A percentile compares a stretch with the other conserved stretches of the same genome.
Conservation (phyloP, 2,888 invertebrate species). For the Campoplex nolae region DNA sequence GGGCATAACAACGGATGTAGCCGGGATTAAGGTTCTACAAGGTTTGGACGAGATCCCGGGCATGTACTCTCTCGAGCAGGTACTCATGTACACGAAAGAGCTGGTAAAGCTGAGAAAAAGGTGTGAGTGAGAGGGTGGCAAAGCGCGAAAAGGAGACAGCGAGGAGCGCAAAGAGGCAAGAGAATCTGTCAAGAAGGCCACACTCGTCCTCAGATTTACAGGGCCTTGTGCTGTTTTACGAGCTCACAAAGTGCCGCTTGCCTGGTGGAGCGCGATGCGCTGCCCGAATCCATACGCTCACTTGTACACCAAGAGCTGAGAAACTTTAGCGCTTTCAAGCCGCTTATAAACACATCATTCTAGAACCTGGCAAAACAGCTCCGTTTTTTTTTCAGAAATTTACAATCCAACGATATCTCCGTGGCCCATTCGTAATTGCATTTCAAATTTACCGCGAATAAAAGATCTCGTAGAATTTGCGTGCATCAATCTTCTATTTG, state of each 20-base stretch:
- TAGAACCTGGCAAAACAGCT: conserved; percentile 71
- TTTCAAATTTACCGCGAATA: conserved; percentile 65
- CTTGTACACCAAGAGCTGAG: conserved; percentile 39
- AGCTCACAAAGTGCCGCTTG: conserved; percentile 83
- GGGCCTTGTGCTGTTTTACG: conserved; percentile 82
- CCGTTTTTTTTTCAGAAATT: conserved; percentile 78
- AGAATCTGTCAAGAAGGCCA: conserved; percentile 81
- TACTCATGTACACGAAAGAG: conserved; percentile 50
- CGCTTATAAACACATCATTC: conserved; percentile 81
- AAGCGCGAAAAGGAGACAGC: conserved; percentile 67
- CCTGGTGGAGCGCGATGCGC: conserved; percentile 67
- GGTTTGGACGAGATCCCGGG: conserved; percentile 27
- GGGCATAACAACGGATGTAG: conserved; percentile 25
- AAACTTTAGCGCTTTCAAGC: conserved; percentile 60
- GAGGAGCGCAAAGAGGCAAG: conserved; percentile 70
- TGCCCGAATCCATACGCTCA: conserved; percentile 49
- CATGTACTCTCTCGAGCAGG: conserved; percentile 18
- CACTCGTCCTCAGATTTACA: conserved; percentile 83
- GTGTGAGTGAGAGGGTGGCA: conserved; percentile 63
- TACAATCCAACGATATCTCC: conserved; percentile 72
- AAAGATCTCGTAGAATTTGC: conserved; percentile 68
- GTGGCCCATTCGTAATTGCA: conserved; percentile 25
- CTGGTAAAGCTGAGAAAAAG: conserved; percentile 48
- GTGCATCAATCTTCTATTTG: conserved; percentile 11
- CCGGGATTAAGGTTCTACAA: conserved; percentile 37